A percentile compares a stretch with the other conserved stretches of the same genome.
phyloP scores from a whole-genome alignment of 2,797 vertebrate genomes.

The Arrhamphus sclerolepis region DNA sequence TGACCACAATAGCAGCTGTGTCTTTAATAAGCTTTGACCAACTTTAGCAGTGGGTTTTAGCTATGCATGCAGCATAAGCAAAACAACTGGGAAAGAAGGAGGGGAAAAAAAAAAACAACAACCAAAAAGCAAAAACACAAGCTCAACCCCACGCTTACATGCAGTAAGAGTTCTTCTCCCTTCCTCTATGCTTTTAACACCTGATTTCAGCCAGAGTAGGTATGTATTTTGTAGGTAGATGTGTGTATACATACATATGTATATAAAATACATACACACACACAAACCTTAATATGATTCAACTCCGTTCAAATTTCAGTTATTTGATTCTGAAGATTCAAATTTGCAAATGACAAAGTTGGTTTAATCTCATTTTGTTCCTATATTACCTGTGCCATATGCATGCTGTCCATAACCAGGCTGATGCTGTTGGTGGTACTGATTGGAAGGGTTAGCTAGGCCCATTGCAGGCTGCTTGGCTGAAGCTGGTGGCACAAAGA shows the following conservation, averaged over 20 bases:
- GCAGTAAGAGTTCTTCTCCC: slow-evolving; percentile 44
- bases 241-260: not conserved
- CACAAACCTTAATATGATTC: too few species aligned
- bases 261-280: too few species aligned
- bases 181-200: not conserved
- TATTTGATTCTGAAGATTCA: too few species aligned
- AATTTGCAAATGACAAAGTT: too few species aligned
- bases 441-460: slow-evolving; percentile 83
- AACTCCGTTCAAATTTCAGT: too few species aligned
- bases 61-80: slow-evolving; percentile 76
- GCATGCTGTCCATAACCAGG: slow-evolving; percentile 91
- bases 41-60: slow-evolving; percentile 70
- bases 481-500: slow-evolving; percentile 93
- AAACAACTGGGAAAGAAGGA: slow-evolving; percentile 10
- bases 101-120: slow-evolving; percentile 61
- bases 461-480: slow-evolving; percentile 92
- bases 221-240: not conserved
- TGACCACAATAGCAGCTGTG: slow-evolving; percentile 68
- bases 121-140: slow-evolving; percentile 56
- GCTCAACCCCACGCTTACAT: slow-evolving; percentile 64
- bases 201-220: not conserved
- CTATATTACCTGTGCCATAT: slow-evolving; percentile 86
- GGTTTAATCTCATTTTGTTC: not conserved
- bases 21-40: slow-evolving; percentile 60
- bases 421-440: slow-evolving; percentile 91